Evolutionary conservation across 2,797 vertebrate genomes (phyloP).

Genomic region (Enteromius thamalakanensis): DNA sequence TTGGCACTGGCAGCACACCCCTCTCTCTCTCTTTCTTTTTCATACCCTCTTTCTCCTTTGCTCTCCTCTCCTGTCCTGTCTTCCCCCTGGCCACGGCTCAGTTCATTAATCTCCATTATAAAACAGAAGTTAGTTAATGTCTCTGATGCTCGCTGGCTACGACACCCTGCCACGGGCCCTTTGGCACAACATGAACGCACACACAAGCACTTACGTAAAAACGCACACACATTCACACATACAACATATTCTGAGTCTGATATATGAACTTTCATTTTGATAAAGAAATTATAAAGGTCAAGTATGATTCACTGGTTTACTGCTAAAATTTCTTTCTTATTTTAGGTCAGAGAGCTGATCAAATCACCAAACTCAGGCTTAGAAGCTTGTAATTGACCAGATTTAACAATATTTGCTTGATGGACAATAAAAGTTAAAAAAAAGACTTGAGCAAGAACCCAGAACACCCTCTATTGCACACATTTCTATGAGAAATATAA

Average conservation of each 20-base stretch:
- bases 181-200: constrained; percentile 50
- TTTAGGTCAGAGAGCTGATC: not conserved
- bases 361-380: not conserved
- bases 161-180: constrained; percentile 68
- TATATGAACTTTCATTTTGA: not conserved
- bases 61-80: constrained; percentile 18
- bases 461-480: not conserved
- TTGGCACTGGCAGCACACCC: constrained; percentile 55
- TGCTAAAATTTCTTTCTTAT: not conserved
- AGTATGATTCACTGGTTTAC: not conserved
- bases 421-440: not conserved
- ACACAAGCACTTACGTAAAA: constrained; percentile 35
- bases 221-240: constrained; percentile 23
- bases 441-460: not conserved
- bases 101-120: constrained; percentile 84
- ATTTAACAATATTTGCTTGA: not conserved
- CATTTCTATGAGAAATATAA: not conserved
- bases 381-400: not conserved
- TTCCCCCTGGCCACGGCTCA: constrained; percentile 58
- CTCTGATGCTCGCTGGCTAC: constrained; percentile 71
- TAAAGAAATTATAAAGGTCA: not conserved
- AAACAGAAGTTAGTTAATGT: constrained; percentile 84
- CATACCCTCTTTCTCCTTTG: constrained; percentile 47
- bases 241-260: not conserved
- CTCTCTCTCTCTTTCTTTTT: constrained; percentile 24